Base-by-base conservation (phyloP, 2,797 vertebrate species). In the Antennarius maculatus region DNA sequence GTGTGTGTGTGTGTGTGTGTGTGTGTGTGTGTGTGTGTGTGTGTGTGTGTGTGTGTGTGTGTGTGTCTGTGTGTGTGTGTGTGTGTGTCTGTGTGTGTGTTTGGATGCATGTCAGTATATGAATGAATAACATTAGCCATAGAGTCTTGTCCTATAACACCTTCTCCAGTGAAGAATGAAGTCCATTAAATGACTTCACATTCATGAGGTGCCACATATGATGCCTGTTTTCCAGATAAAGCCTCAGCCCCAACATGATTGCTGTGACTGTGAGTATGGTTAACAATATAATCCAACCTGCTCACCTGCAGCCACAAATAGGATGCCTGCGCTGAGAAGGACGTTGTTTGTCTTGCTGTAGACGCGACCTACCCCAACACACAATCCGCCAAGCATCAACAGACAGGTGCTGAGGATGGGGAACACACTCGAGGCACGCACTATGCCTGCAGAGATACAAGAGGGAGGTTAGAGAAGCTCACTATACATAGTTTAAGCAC, bases 371-470 rank as follows among this genome's bases (percentile, higher is more conserved):
- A 95, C 91, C 15, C 94, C 98, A 0, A 99, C 94, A 81, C 97
- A 99, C 65, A 99, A 89, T 6, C 96, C 97, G 0, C 97, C 98
- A 0, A 99, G 93, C 90, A 99, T 89, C 56, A 99, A 82, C 76
- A 99, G 88, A 82, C 95, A 87, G 77, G 97, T 96, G 84, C 98
- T 99, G 86, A 98, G 94, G 89, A 99, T 96, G 69, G 98, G 98
- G 82, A 99, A 99, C 85, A 99, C 94, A 0, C 98, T 99, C 93
- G 97, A 99, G 80, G 98, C 98, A 1, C 98, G 96, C 29, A 99
- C 98, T 1, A 99, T 95, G 76, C 97, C 98, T 99, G 87, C 48
- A 71, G 27, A 77, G 23, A 77, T 6, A 45, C 4, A 17, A 34
- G 57, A 63, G 11, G 5, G 11, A 51, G 27, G 34, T 58, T 23